phyloP scores from a whole-genome alignment of 35 echinoderm and acorn worm genomes.

The Amphiura filiformis region DNA sequence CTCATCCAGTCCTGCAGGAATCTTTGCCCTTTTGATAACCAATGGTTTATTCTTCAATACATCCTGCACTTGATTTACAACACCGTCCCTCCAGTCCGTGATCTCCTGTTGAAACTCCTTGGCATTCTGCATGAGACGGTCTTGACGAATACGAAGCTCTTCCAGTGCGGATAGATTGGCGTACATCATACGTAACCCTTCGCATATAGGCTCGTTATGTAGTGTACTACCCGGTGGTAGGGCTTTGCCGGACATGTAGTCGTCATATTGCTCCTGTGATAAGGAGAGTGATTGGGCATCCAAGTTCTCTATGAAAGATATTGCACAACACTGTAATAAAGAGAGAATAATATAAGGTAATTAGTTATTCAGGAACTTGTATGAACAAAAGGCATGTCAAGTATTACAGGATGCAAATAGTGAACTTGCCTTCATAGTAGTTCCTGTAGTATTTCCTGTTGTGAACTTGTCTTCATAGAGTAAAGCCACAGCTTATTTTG shows the following conservation, averaged over 20 bases:
- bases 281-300: slow-evolving; percentile 91
- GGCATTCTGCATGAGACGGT: slow-evolving; percentile 80
- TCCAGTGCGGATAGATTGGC: slow-evolving; percentile 86
- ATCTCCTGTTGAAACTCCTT: slow-evolving; percentile 75
- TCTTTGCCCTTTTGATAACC: slow-evolving; percentile 37
- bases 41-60: slow-evolving; percentile 66
- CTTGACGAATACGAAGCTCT: slow-evolving; percentile 78
- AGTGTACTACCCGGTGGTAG: slow-evolving; percentile 48
- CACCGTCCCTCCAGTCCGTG: slow-evolving; percentile 69
- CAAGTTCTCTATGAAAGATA: slow-evolving; percentile 94
- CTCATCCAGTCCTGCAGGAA: slow-evolving; percentile 46
- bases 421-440: too few species aligned
- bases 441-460: too few species aligned
- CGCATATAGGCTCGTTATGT: slow-evolving; percentile 75
- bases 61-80: slow-evolving; percentile 63
- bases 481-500: too few species aligned
- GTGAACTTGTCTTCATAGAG: too few species aligned
- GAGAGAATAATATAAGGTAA: too few species aligned
- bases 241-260: slow-evolving; percentile 89
- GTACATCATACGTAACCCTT: slow-evolving; percentile 92
- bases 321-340: slow-evolving; percentile 84
- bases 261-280: slow-evolving; percentile 83
- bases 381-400: too few species aligned
- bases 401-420: too few species aligned
- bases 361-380: too few species aligned